Evolutionary conservation across 2,797 vertebrate genomes (phyloP).

Genomic region (Lycodopsis pacificus): DNA sequence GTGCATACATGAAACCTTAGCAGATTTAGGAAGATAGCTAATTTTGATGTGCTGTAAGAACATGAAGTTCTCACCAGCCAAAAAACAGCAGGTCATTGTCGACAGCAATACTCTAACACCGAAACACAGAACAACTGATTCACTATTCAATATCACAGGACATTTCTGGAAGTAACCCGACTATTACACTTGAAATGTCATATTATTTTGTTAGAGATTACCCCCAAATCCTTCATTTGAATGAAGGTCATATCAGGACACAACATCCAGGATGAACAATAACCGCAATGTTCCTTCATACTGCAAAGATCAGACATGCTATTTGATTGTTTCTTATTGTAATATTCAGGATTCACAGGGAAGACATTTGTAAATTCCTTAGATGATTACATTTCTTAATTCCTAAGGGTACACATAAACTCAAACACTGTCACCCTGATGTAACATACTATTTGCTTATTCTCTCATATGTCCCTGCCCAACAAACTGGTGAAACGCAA

Average conservation of each 20-base stretch:
- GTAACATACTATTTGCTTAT: background rate
- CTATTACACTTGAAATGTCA: background rate
- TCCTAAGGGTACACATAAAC: background rate
- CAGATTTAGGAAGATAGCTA: background rate
- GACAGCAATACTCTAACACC: background rate
- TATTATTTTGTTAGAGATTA: background rate
- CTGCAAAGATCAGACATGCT: background rate
- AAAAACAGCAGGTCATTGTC: background rate
- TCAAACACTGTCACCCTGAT: constrained; percentile 6
- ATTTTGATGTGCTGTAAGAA: background rate
- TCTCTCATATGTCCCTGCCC: background rate
- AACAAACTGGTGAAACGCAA: constrained; percentile 37
- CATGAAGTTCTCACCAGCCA: constrained; percentile 12
- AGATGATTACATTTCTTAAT: background rate
- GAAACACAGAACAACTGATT: background rate
- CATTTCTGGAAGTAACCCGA: background rate
- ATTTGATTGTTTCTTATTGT: background rate
- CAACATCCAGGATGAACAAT: background rate
- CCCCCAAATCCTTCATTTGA: background rate
- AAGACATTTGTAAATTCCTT: background rate
- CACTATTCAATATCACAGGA: background rate
- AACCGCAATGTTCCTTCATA: background rate
- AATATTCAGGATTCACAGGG: background rate
- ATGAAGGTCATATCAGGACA: constrained; percentile 19
- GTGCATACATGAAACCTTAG: background rate